These are phyloP conservation scores for Indicator indicator DNA, from an alignment of 2,113 vertebrate genomes.

Conservation along the genomic window DNA sequence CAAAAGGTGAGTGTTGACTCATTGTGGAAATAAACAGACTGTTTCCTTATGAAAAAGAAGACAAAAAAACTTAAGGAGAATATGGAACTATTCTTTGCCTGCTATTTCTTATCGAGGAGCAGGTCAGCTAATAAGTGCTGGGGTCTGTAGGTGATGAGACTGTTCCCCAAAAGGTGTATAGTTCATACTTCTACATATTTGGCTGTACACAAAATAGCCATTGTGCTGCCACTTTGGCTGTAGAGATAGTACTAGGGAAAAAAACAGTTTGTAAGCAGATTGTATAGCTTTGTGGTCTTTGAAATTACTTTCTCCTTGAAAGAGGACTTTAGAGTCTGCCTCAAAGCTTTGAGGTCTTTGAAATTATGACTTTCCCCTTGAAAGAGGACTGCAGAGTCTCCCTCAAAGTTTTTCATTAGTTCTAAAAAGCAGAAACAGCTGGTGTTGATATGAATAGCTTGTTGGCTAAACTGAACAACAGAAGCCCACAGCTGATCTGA, in stretches of 20 bases:
- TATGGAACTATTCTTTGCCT: neutral
- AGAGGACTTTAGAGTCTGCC: slow-evolving; percentile 11
- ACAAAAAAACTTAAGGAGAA: neutral
- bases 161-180: neutral
- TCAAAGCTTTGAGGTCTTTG: slow-evolving; percentile 5
- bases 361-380: neutral
- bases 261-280: neutral
- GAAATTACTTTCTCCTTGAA: slow-evolving; percentile 14
- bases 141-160: neutral
- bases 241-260: neutral
- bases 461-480: slow-evolving; percentile 61
- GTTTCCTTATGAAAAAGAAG: neutral
- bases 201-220: neutral
- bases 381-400: slow-evolving; percentile 20
- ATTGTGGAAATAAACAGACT: neutral
- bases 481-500: slow-evolving; percentile 63
- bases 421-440: slow-evolving; percentile 74
- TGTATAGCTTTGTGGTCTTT: neutral
- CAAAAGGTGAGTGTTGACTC: slow-evolving; percentile 71
- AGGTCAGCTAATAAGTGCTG: neutral
- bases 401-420: slow-evolving; percentile 57
- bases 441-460: slow-evolving; percentile 72
- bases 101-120: neutral
- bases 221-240: neutral
- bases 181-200: neutral